Evolutionary conservation across 2,888 invertebrate species (phyloP).

Genomic region (Sesia apiformis): DNA sequence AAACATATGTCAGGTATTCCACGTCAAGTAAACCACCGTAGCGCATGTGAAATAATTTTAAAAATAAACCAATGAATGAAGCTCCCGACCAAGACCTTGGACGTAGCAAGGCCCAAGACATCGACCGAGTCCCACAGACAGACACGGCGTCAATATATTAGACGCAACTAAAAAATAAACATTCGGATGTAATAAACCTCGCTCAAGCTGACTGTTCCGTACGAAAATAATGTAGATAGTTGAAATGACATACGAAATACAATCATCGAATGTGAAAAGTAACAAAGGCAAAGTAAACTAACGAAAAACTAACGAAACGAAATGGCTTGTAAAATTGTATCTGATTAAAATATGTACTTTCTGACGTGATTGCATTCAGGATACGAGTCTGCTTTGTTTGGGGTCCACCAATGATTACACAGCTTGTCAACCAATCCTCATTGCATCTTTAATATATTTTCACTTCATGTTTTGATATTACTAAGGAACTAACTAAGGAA

Average conservation of each 20-base stretch:
- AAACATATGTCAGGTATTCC: background rate
- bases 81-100: conserved; percentile 38
- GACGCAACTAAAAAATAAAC: background rate
- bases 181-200: background rate
- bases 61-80: conserved; percentile 40
- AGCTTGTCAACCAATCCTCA: too few species aligned
- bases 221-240: background rate
- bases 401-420: too few species aligned
- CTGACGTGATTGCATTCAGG: too few species aligned
- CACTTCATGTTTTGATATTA: background rate
- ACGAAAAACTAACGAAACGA: too few species aligned
- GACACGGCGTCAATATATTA: background rate
- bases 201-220: background rate
- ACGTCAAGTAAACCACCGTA: background rate
- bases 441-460: too few species aligned
- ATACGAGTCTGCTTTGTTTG: too few species aligned
- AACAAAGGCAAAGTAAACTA: too few species aligned
- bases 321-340: too few species aligned
- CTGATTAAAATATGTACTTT: too few species aligned
- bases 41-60: conserved; percentile 14
- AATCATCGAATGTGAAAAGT: too few species aligned
- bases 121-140: conserved; percentile 19
- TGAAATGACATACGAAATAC: too few species aligned
- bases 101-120: conserved; percentile 17
- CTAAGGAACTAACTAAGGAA: background rate